Evolutionary conservation across 2,888 invertebrate genomes (phyloP).

Genomic region (Eristalinus sepulchralis): DNA sequence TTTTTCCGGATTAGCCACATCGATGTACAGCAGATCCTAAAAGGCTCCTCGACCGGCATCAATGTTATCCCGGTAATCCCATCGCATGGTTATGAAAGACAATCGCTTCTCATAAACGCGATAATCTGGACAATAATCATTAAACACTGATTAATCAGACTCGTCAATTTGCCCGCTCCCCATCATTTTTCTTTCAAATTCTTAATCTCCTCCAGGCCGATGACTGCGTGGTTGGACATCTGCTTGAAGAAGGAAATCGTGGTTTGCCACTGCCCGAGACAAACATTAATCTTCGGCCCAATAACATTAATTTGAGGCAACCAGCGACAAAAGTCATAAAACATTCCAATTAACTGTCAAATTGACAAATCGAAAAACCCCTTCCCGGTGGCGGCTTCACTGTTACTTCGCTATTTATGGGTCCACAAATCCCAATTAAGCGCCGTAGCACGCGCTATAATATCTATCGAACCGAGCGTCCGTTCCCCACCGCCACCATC

Average conservation of each 20-base stretch:
- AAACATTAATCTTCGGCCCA: conserved; percentile 56
- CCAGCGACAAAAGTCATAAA: conserved; percentile 65
- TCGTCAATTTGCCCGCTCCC: background rate
- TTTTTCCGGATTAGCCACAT: background rate
- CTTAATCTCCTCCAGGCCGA: background rate
- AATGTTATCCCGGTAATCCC: background rate
- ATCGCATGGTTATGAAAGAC: background rate
- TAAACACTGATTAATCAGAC: conserved; percentile 23
- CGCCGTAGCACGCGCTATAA: conserved; percentile 37
- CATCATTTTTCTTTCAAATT: background rate
- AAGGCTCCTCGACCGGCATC: background rate
- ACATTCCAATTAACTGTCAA: conserved; percentile 69
- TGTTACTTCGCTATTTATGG: conserved; percentile 36
- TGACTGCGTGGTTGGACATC: background rate
- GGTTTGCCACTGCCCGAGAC: background rate
- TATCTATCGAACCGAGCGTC: conserved; percentile 30
- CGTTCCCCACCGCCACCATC: background rate
- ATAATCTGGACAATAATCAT: conserved; percentile 20
- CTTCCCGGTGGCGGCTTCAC: conserved; percentile 6
- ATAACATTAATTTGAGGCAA: conserved; percentile 59
- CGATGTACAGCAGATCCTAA: background rate
- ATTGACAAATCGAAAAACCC: conserved; percentile 64
- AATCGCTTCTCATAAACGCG: conserved; percentile 4
- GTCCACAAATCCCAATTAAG: conserved; percentile 54
- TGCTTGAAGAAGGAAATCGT: background rate